phyloP scores from a whole-genome alignment of 2,113 vertebrate genomes.

The Zosterops lateralis region DNA sequence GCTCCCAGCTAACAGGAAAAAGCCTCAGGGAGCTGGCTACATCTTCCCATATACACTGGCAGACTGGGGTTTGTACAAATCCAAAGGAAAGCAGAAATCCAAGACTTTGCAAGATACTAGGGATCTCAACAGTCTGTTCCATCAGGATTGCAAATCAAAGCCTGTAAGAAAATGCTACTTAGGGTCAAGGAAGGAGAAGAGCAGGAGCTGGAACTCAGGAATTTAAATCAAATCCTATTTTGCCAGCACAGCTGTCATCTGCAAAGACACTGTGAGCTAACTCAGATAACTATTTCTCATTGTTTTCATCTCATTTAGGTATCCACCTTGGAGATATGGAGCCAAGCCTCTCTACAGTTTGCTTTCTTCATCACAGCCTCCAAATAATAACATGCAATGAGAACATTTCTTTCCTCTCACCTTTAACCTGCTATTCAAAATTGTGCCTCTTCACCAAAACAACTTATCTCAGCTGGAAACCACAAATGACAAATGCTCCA shows the following conservation, averaged over 20 bases:
- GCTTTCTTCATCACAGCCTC: background rate
- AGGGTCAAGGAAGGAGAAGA: background rate
- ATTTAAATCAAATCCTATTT: background rate
- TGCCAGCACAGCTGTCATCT: background rate
- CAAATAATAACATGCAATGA: background rate
- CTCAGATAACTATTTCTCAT: background rate
- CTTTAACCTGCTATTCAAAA: background rate
- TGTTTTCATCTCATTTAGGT: background rate
- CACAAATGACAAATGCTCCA: background rate
- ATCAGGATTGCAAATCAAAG: fast-evolving
- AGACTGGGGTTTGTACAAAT: background rate
- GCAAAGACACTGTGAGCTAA: background rate
- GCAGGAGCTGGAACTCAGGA: background rate
- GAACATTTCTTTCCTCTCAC: background rate
- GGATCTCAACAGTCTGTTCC: background rate
- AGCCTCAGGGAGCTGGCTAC: background rate
- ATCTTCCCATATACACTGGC: background rate
- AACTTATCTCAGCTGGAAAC: background rate
- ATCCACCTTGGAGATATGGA: background rate
- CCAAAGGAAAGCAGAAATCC: background rate
- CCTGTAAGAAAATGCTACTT: background rate
- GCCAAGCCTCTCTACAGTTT: background rate
- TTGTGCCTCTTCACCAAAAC: background rate
- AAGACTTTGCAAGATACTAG: background rate
- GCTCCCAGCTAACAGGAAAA: background rate